These are phyloP conservation scores for Cepaea nemoralis DNA, from an alignment of 1,140 invertebrate genomes.

Conservation along the genomic window DNA sequence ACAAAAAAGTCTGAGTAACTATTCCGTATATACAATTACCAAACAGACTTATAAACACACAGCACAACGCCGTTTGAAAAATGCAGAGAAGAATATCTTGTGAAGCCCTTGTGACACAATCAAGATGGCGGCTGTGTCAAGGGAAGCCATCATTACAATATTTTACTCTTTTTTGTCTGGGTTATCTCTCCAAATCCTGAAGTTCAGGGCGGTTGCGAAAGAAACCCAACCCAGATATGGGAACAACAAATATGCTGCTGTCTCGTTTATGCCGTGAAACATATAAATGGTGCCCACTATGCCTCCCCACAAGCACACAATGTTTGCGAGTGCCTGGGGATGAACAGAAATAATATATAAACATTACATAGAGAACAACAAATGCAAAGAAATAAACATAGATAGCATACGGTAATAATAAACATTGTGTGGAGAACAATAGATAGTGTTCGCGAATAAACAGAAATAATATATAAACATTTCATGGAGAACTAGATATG, in stretches of 20 bases:
- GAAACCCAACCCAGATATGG: conserved; percentile 86
- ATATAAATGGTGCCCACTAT: conserved; percentile 77
- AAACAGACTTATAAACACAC: no score
- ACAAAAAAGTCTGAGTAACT: no score
- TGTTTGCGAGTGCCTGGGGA: conserved; percentile 82
- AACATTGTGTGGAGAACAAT: not conserved
- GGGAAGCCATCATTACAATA: no score
- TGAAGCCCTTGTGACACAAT: no score
- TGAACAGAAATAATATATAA: conserved; percentile 64
- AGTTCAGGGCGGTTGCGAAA: conserved; percentile 80
- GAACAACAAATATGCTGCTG: conserved; percentile 80
- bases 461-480: no score
- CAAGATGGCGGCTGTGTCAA: no score
- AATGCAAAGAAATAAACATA: not conserved
- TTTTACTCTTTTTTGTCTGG: conserved; percentile 54
- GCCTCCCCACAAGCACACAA: conserved; percentile 77
- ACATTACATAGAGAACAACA: no score
- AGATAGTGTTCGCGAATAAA: not conserved
- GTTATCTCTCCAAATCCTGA: conserved; percentile 79
- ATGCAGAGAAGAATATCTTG: no score
- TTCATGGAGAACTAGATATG: no score
- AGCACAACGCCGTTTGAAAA: no score
- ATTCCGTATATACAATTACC: no score
- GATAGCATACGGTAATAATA: not conserved
- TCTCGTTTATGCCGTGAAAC: conserved; percentile 80